Evolutionary conservation across 2,113 vertebrate genomes (phyloP).

Genomic region (Rallus limicola): DNA sequence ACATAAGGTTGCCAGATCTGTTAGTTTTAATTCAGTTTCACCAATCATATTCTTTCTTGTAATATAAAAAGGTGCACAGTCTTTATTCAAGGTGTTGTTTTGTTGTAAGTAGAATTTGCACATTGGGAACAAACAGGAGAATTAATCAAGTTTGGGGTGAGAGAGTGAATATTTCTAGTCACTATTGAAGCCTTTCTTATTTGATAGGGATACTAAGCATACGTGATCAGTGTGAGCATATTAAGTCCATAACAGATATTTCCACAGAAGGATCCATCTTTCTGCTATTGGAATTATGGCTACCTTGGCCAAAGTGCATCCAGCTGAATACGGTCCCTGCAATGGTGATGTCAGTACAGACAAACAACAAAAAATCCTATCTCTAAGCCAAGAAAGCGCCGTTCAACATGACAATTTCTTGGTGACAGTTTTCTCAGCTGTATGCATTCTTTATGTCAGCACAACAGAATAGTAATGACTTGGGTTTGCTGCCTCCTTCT

Average conservation of each 20-base stretch:
- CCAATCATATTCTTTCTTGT: neutral
- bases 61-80: neutral
- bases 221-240: neutral
- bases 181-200: neutral
- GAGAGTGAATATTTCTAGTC: neutral
- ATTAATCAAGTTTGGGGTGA: neutral
- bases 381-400: neutral
- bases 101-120: neutral
- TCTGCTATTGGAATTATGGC: neutral
- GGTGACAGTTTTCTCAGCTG: neutral
- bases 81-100: neutral
- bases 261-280: neutral
- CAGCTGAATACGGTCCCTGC: neutral
- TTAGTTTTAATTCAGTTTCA: neutral
- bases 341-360: neutral
- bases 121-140: neutral
- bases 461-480: neutral
- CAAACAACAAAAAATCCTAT: neutral
- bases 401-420: neutral
- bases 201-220: neutral
- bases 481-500: neutral
- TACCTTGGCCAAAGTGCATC: neutral
- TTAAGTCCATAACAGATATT: neutral
- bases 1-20: neutral
- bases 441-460: neutral